Evolutionary conservation across 2,797 vertebrate species (phyloP), one percentile per base, ranked within the genome.

Genomic region (Steatocranus sp.): DNA sequence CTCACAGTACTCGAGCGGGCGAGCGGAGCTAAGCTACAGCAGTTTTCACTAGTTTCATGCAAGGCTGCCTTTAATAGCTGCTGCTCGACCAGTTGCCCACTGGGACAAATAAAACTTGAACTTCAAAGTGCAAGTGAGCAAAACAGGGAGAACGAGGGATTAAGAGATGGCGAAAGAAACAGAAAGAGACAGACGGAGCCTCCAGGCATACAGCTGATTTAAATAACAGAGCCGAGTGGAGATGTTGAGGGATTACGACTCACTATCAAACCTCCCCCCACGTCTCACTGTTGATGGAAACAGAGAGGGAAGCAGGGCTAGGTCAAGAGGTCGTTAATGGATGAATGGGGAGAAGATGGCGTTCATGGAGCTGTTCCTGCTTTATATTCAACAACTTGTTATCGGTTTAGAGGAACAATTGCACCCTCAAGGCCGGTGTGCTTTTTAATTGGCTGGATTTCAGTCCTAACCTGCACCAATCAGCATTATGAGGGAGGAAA

Each of bases 21-120:
- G 7, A 48, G 34, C 41, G 9, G 7, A 9, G 41, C 78, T 56
- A 50, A 82, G 76, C 86, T 75, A 32, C 76, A 18, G 66, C 11
- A 15, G 18, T 74, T 82, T 41, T 15, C 49, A 76, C 23, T 10
- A 18, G 34, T 83, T 88, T 91, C 81, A 91, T 14, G 75, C 90
- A 77, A 43, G 41, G 50, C 81, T 81, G 86, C 74, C 25, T 83
- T 83, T 88, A 89, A 91, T 85, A 85, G 75, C 79, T 20, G 53
- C 81, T 18, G 25, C 87, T 80, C 11, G 17, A 80, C 76, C 84
- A 25, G 78, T 78, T 56, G 76, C 86, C 80, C 86, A 78, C 46
- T 25, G 86, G 79, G 84, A 86, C 78, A 58, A 91, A 85, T 66
- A 85, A 15, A 81, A 83, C 43, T 9, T 15, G 4, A 68, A 84